These are phyloP conservation scores for Callimorpha dominula DNA, from an alignment of 2,888 invertebrate species.

Conservation along the genomic window DNA sequence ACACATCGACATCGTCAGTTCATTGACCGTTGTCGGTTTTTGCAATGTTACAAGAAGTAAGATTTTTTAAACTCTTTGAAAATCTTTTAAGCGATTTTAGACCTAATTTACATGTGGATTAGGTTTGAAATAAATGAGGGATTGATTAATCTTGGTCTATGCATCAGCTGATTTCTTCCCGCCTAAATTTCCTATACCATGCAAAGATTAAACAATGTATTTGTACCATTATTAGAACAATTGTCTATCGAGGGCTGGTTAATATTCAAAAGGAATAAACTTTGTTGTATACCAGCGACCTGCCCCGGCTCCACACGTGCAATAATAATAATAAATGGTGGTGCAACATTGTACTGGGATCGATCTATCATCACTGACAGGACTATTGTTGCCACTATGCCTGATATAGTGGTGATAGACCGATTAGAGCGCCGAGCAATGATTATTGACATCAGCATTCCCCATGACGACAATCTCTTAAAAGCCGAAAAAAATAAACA, in stretches of 20 bases:
- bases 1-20: conserved; percentile 51
- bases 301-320: neutral
- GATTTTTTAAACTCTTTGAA: conserved; percentile 42
- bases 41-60: conserved; percentile 56
- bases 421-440: no score
- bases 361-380: no score
- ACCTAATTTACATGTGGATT: conserved; percentile 12
- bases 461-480: no score
- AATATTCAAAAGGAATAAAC: neutral
- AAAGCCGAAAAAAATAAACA: no score
- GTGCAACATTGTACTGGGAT: no score
- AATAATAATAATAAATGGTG: no score
- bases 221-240: neutral
- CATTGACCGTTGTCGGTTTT: conserved; percentile 66
- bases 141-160: neutral
- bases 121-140: conserved; percentile 19
- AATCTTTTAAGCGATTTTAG: conserved; percentile 24
- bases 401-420: no score
- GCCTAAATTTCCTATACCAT: conserved; percentile 10
- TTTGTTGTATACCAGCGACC: neutral
- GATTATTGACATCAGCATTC: no score
- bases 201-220: neutral
- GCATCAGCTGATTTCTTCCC: conserved; percentile 25
- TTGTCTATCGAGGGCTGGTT: neutral
- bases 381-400: no score